These are phyloP conservation scores for Bryconaethiops microstoma DNA, from an alignment of 2,797 vertebrate species.

Conservation along the genomic window DNA sequence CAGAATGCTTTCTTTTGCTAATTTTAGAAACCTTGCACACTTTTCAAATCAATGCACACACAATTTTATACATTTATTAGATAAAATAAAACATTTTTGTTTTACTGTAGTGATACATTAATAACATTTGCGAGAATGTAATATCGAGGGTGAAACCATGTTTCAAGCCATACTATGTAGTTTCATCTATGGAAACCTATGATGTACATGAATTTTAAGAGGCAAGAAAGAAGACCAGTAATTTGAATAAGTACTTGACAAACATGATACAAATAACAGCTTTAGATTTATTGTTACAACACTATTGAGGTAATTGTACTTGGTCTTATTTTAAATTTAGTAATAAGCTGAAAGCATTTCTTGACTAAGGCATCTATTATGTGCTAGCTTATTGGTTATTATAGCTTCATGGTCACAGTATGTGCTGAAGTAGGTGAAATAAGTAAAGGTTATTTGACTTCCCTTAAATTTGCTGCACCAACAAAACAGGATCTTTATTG, in stretches of 20 bases:
- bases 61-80: no score
- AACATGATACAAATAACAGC: neutral
- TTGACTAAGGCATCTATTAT: neutral
- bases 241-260: neutral
- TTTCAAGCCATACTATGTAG: no score
- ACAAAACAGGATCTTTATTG: neutral
- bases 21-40: neutral
- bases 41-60: neutral
- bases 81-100: no score
- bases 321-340: neutral
- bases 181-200: neutral
- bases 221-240: neutral
- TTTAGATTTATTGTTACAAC: neutral
- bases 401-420: neutral
- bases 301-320: neutral
- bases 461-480: neutral
- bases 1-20: neutral
- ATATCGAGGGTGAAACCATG: no score
- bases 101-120: no score
- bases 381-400: neutral
- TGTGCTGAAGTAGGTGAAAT: constrained; percentile 5
- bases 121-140: no score
- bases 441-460: neutral
- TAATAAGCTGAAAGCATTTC: neutral
- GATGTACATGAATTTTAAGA: neutral